These are phyloP conservation scores for Psilopogon haemacephalus DNA, from an alignment of 2,113 vertebrate genomes.

Conservation along the genomic window DNA sequence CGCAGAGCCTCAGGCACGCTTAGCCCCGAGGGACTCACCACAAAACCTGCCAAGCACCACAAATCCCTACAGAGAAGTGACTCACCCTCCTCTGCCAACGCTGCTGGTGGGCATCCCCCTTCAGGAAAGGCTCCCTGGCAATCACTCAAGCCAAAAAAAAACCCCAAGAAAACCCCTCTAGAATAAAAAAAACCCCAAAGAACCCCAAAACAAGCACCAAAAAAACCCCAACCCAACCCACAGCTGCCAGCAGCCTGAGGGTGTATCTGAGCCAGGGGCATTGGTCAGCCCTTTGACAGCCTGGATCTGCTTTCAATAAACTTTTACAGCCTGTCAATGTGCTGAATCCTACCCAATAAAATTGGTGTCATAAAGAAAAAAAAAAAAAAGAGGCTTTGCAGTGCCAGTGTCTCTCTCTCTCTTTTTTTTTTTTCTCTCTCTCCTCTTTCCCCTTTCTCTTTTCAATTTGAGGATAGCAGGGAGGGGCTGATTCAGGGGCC, in stretches of 20 bases:
- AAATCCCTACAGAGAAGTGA: rapidly evolving
- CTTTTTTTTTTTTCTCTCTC: not conserved
- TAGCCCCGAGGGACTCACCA: not conserved
- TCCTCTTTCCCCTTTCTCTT: not conserved
- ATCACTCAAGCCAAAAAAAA: rapidly evolving
- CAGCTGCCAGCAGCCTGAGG: not conserved
- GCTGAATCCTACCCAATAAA: conserved; percentile 55
- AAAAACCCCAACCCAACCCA: too few species aligned
- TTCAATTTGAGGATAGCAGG: conserved; percentile 30
- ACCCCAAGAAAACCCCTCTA: not conserved
- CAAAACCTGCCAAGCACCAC: not conserved
- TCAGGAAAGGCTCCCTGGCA: rapidly evolving
- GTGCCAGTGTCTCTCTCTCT: conserved; percentile 25
- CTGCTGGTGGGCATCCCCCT: not conserved
- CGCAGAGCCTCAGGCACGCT: rapidly evolving
- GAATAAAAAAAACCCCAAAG: not conserved
- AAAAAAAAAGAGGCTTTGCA: conserved; percentile 16
- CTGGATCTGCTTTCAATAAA: conserved; percentile 68
- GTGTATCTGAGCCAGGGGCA: conserved; percentile 11
- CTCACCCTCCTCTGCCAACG: rapidly evolving
- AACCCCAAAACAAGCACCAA: not conserved
- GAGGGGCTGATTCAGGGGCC: not conserved
- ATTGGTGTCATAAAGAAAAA: conserved; percentile 36
- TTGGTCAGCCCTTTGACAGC: not conserved
- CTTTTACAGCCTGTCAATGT: conserved; percentile 65